phyloP scores from a whole-genome alignment of 2,888 invertebrate genomes.

The Caenorhabditis becei region DNA sequence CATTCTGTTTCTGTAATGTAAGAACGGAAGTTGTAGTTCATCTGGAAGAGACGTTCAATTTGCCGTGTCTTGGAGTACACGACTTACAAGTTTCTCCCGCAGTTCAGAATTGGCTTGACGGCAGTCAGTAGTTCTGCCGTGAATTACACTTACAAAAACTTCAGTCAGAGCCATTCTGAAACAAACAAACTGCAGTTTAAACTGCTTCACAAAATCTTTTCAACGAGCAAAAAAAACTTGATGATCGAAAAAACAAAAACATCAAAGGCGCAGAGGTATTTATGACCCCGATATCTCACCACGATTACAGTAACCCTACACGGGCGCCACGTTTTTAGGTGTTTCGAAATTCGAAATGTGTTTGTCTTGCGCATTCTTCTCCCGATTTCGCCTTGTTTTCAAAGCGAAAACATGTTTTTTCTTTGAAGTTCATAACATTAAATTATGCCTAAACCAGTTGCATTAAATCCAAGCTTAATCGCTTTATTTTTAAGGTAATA shows the following conservation, averaged over 20 bases:
- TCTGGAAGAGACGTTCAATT: conserved; percentile 7
- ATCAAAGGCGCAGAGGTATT: conserved; percentile 31
- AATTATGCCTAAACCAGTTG: no score
- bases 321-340: neutral
- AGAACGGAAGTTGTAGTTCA: conserved; percentile 26
- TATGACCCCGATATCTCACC: neutral
- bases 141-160: conserved; percentile 23
- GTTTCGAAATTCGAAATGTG: neutral
- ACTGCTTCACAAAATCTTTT: neutral
- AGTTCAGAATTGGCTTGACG: conserved; percentile 27
- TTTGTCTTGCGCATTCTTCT: neutral
- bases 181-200: neutral
- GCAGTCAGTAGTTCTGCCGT: conserved; percentile 27
- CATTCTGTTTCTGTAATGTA: conserved; percentile 15
- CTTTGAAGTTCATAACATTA: no score
- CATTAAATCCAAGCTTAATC: no score
- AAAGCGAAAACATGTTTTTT: neutral
- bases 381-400: neutral
- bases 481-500: conserved; percentile 34
- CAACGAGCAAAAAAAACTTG: neutral
- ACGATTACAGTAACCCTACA: conserved; percentile 13
- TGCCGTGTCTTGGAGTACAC: no score
- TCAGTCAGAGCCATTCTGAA: neutral
- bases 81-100: conserved; percentile 17
- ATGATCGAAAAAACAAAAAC: conserved; percentile 1